Evolutionary conservation across 2,797 vertebrate genomes (phyloP).

Genomic region (Chrosomus eos): DNA sequence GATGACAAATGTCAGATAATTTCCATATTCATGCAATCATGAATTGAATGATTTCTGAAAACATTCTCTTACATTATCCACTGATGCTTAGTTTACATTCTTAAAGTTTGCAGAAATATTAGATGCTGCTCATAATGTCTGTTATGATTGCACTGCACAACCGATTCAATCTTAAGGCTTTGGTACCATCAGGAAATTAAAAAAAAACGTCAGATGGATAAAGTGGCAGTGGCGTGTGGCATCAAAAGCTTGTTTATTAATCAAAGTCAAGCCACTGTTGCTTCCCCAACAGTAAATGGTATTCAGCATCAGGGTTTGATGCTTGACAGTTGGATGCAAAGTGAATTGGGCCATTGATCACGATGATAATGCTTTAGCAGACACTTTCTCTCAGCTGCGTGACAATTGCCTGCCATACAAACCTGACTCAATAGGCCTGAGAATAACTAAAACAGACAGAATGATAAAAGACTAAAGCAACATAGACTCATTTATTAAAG

Average conservation of each 20-base stretch:
- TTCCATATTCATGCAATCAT: not conserved
- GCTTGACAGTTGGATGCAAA: slow-evolving; percentile 31
- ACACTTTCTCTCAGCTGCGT: slow-evolving; percentile 30
- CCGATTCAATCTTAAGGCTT: slow-evolving; percentile 29
- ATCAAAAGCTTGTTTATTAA: slow-evolving; percentile 45
- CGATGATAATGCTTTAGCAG: slow-evolving; percentile 36
- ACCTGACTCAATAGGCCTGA: slow-evolving; percentile 7
- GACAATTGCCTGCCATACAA: slow-evolving; percentile 30
- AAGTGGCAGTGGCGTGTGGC: slow-evolving; percentile 14
- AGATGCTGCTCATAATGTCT: slow-evolving; percentile 13
- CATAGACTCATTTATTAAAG: slow-evolving; percentile 1
- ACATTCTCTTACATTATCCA: not conserved
- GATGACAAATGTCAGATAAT: not conserved
- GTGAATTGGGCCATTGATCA: slow-evolving; percentile 44
- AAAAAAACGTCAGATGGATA: slow-evolving; percentile 14
- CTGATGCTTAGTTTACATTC: not conserved
- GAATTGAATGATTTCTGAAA: slow-evolving; percentile 6
- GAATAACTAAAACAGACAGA: slow-evolving; percentile 14
- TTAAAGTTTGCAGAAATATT: not conserved
- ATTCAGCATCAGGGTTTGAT: slow-evolving; percentile 35
- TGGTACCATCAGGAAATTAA: slow-evolving; percentile 41
- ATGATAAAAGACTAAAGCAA: not conserved
- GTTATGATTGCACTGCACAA: slow-evolving; percentile 7
- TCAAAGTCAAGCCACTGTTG: slow-evolving; percentile 35
- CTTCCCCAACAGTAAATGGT: slow-evolving; percentile 6